Base-by-base conservation (phyloP, 2,113 vertebrate genomes). In the Coregonus clupeaformis region DNA sequence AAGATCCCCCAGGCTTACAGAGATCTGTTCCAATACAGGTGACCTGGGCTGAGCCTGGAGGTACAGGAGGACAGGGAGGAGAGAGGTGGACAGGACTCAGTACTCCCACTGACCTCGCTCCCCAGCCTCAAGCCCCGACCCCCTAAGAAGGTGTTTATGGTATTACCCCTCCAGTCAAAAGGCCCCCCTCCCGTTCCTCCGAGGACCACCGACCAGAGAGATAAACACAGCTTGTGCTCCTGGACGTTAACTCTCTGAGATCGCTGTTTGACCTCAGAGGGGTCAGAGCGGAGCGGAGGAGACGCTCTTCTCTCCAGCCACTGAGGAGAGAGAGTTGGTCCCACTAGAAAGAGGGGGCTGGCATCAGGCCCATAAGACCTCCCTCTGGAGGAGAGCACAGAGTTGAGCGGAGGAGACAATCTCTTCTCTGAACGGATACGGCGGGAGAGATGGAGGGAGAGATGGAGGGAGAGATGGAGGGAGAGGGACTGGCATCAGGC, bases 11-110 rank as follows among this genome's bases (percentile, higher is more conserved):
- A 95, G 29, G 92, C 92, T 27, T 97, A 96, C 94, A 94, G 97
- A 93, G 96, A 98, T 82, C 88, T 97, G 76, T 97, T 97, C 89
- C 96, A 94, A 89, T 94, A 98, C 92, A 98, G 96, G 94, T 98
- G 97, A 98, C 91, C 87, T 91, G 76, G 32, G 81, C 77, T 85
- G 18, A 73, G 42, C 12, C 68, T 11, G 13, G 27, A 27, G 27
- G 27, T n/a, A n/a, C n/a, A 65, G 2, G 84, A 78, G 79, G 27
- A 27, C 1, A 27, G 27, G 27, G 1, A 27, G 11, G 72, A 73
- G 7, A 69, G 11, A 70, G 27, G 27, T 27, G 27, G 27, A 27
- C 27, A 27, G 27, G 27, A 27, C 27, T 27, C 72, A 20, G 36
- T 25, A 73, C 80, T 27, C 32, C 32, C 32, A 1, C 32, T 36